Conservation (phyloP, 2,888 invertebrate species). For the Netelia virgata region DNA sequence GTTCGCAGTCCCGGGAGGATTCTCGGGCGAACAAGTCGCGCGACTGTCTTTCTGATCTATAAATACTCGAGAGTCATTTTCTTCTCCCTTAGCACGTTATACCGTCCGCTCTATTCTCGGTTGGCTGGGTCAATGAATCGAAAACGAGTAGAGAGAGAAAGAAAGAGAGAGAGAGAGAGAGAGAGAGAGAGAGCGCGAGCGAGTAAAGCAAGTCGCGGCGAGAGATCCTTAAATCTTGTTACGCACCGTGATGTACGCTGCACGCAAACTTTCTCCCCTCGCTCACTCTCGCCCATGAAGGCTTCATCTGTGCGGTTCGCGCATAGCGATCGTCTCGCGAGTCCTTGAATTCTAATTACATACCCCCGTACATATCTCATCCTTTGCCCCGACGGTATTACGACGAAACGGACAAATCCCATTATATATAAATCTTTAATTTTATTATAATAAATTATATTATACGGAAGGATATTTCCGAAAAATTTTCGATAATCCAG, state of each 20-base stretch:
- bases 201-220: constrained; percentile 8
- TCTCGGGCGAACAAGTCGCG: constrained; percentile 47
- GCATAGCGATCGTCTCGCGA: constrained; percentile 36
- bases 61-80: constrained; percentile 63
- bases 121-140: constrained; percentile 85
- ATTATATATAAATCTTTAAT: background rate
- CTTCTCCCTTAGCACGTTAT: constrained; percentile 58
- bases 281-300: constrained; percentile 26
- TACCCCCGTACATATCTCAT: constrained; percentile 24
- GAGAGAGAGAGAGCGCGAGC: background rate
- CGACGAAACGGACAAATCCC: constrained; percentile 10
- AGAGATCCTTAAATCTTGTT: constrained; percentile 63
- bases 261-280: constrained; percentile 55
- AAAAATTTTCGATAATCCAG: background rate
- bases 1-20: constrained; percentile 30
- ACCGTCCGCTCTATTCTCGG: constrained; percentile 77
- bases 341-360: constrained; percentile 65
- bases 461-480: background rate
- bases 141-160: constrained; percentile 63
- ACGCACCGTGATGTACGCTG: constrained; percentile 41
- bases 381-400: constrained; percentile 23
- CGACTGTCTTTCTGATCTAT: constrained; percentile 53
- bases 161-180: constrained; percentile 28
- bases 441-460: background rate
- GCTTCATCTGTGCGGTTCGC: background rate